phyloP scores from a whole-genome alignment of 2,113 vertebrate species.

The Hassar affinis region DNA sequence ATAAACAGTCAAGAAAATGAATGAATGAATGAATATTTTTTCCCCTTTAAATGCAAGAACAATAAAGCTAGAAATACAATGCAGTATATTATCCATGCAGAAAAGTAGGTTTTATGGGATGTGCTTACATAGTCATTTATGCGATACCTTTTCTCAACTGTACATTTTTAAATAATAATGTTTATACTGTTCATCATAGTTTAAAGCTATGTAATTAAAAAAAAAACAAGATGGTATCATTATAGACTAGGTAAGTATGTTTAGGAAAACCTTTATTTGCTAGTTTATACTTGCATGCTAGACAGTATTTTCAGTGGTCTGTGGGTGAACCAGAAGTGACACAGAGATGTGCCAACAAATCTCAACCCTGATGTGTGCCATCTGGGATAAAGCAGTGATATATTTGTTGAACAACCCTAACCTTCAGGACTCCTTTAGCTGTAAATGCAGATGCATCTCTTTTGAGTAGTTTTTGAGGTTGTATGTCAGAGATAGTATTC shows the following conservation, averaged over 20 bases:
- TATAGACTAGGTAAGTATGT: neutral
- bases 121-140: neutral
- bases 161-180: neutral
- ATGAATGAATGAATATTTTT: too few relatives aligned
- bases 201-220: neutral
- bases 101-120: neutral
- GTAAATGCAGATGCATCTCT: neutral
- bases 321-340: neutral
- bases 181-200: neutral
- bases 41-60: neutral
- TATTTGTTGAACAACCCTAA: neutral
- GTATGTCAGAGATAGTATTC: neutral
- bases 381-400: neutral
- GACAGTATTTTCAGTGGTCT: neutral
- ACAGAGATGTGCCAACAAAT: neutral
- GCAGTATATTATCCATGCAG: neutral
- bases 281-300: neutral
- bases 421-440: neutral
- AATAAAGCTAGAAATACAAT: neutral
- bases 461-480: neutral
- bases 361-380: neutral
- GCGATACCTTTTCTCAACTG: neutral
- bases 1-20: too few relatives aligned
- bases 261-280: neutral
- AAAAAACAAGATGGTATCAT: neutral